Evolutionary conservation across 35 echinoderm and acorn worm genomes (phyloP).

Genomic region (Lytechinus pictus): DNA sequence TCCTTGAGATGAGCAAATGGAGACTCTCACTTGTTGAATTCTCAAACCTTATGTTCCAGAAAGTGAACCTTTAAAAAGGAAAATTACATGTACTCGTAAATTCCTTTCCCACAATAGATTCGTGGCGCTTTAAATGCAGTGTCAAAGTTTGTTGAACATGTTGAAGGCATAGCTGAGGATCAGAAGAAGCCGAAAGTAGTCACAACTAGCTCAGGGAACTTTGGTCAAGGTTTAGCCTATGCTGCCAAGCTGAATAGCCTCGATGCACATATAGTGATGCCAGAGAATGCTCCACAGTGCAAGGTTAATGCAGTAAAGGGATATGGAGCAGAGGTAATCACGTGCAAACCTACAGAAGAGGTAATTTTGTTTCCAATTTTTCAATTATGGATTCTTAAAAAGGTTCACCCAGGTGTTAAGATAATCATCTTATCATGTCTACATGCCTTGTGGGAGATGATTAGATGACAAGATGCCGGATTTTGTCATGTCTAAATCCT

Average conservation of each 20-base stretch:
- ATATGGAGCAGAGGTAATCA: conserved; percentile 68
- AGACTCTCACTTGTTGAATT: too few relatives aligned
- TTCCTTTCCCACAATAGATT: conserved; percentile 44
- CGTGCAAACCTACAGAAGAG: conserved; percentile 61
- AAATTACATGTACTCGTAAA: too few relatives aligned
- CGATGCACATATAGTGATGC: conserved; percentile 68
- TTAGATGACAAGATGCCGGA: too few relatives aligned
- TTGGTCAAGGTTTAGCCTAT: conserved; percentile 68
- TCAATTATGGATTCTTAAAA: too few relatives aligned
- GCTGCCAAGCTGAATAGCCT: conserved; percentile 60
- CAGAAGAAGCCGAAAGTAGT: conserved; percentile 32
- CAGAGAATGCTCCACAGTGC: conserved; percentile 54
- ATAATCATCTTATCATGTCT: too few relatives aligned
- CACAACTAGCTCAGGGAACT: conserved; percentile 75
- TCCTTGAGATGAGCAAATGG: too few relatives aligned
- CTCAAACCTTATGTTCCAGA: too few relatives aligned
- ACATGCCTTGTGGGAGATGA: too few relatives aligned
- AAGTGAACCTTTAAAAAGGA: too few relatives aligned
- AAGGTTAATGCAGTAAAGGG: conserved; percentile 71
- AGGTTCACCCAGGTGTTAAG: too few relatives aligned
- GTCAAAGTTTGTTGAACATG: conserved; percentile 57
- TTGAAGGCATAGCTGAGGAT: conserved; percentile 26
- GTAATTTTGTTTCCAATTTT: not conserved
- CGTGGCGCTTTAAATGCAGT: conserved; percentile 76
- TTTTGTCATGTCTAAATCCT: too few relatives aligned